Evolutionary conservation across 1,140 invertebrate species (phyloP).

Genomic region (Nilaparvata lugens): DNA sequence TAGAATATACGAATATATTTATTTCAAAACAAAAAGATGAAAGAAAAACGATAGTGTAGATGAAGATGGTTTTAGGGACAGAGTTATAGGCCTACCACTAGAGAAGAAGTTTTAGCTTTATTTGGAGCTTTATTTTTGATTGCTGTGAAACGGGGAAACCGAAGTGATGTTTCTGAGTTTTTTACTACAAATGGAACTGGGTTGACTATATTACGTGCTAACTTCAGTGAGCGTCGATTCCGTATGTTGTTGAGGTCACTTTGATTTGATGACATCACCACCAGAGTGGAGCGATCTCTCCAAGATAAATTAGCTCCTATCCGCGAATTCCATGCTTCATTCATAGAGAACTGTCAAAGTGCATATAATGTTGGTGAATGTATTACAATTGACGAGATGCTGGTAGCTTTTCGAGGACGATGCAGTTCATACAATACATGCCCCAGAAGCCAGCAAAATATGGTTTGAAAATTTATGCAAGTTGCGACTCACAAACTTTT

Average conservation of each 20-base stretch:
- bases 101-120: not conserved
- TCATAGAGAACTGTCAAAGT: not conserved
- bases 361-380: not conserved
- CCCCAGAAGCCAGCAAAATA: not conserved
- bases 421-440: conserved; percentile 1
- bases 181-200: not conserved
- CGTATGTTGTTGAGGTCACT: not conserved
- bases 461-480: not conserved
- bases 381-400: not conserved
- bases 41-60: not conserved
- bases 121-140: not conserved
- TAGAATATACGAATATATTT: conserved; percentile 1
- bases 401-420: not conserved
- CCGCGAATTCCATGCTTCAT: not conserved
- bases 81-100: not conserved
- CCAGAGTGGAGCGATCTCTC: not conserved
- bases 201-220: not conserved
- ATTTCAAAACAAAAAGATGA: not conserved
- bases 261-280: not conserved
- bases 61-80: not conserved
- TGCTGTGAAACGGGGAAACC: not conserved
- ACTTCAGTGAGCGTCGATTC: not conserved
- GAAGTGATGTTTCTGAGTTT: not conserved
- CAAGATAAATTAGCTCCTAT: not conserved
- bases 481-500: conserved; percentile 17